Percentiles rank a stretch among this genome's conserved stretches.
Evolutionary conservation across 2,113 vertebrate genomes (phyloP).

Genomic region (Ellobius talpinus): DNA sequence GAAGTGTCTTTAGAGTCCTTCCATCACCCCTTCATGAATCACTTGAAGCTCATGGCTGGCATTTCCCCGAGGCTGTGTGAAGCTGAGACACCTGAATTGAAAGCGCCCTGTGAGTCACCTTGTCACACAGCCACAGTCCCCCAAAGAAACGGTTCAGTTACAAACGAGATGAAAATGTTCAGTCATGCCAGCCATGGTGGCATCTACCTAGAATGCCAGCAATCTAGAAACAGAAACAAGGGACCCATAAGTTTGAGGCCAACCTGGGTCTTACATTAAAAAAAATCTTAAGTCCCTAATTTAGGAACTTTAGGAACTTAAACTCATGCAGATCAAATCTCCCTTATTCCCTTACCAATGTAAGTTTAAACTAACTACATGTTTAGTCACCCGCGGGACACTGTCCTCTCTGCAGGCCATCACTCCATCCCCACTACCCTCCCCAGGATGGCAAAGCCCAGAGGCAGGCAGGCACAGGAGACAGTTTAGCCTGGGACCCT

Average conservation of each 20-base stretch:
- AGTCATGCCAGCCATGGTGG: neutral
- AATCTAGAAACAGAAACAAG: conserved; percentile 11
- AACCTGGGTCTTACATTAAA: neutral
- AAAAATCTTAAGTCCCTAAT: neutral
- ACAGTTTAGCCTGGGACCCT: neutral
- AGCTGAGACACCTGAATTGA: neutral
- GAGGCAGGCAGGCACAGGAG: neutral
- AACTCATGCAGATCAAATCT: conserved; percentile 5
- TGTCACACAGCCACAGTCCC: neutral
- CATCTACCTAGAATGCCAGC: neutral
- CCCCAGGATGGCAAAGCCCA: neutral
- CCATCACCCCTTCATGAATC: neutral
- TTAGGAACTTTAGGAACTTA: neutral
- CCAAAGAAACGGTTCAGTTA: neutral
- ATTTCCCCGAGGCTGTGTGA: neutral
- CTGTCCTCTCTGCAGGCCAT: neutral
- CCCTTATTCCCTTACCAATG: neutral
- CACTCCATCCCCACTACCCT: neutral
- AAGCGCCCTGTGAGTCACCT: conserved; percentile 17
- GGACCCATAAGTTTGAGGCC: neutral
- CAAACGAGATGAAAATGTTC: neutral
- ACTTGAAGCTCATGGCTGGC: neutral
- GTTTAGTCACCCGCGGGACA: neutral
- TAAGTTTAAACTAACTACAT: conserved; percentile 9
- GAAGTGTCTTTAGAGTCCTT: neutral